Conservation (phyloP, 2,888 invertebrate species). For the Cheiracanthium punctorium region DNA sequence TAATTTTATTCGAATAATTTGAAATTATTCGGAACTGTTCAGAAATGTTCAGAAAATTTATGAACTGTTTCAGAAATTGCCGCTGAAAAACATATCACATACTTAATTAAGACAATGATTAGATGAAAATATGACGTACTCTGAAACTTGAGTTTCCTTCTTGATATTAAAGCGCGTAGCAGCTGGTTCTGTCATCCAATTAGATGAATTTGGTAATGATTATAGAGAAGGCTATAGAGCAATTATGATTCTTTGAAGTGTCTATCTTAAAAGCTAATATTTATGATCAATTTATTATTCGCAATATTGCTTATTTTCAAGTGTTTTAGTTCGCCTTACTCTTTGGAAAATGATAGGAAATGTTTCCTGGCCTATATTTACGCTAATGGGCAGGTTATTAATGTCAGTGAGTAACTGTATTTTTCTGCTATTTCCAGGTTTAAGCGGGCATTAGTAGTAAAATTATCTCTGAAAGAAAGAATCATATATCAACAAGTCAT, state of each 20-base stretch:
- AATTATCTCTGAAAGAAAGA: too few relatives aligned
- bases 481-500: too few relatives aligned
- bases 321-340: not conserved
- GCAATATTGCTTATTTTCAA: not conserved
- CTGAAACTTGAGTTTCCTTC: constrained; percentile 27
- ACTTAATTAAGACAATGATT: constrained; percentile 20
- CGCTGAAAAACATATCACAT: constrained; percentile 19
- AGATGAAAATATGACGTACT: constrained; percentile 23
- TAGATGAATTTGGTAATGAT: constrained; percentile 68
- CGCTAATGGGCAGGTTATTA: too few relatives aligned
- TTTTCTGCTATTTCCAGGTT: too few relatives aligned
- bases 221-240: constrained; percentile 24
- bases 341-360: too few relatives aligned
- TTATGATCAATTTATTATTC: not conserved
- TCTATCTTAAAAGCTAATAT: not conserved
- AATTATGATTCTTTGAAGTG: constrained; percentile 28
- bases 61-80: not conserved
- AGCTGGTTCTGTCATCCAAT: constrained; percentile 58
- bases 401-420: too few relatives aligned
- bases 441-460: too few relatives aligned
- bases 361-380: too few relatives aligned
- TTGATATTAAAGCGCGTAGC: constrained; percentile 33
- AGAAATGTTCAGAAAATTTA: not conserved
- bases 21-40: too few relatives aligned
- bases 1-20: too few relatives aligned